A percentile compares a stretch with the other conserved stretches of the same genome.
phyloP scores from a whole-genome alignment of 2,888 invertebrate species.

The Chaitophorus viminalis region DNA sequence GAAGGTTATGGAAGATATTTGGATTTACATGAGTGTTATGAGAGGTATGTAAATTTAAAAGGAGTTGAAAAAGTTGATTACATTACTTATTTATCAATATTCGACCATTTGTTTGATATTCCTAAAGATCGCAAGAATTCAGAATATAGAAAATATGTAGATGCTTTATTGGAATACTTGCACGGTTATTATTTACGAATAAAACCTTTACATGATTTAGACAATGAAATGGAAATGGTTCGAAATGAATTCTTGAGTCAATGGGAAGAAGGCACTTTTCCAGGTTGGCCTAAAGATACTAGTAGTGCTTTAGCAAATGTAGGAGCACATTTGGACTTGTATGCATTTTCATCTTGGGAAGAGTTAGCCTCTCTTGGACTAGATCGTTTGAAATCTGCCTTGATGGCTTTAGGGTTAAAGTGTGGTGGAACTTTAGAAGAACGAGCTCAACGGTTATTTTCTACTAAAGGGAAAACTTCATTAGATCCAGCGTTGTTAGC shows the following conservation, averaged over 20 bases:
- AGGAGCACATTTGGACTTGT: constrained; percentile 97
- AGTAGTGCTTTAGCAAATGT: constrained; percentile 92
- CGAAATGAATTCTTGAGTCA: constrained; percentile 83
- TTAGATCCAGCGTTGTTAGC: constrained; percentile 91
- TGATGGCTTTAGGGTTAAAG: constrained; percentile 74
- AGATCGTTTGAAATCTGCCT: constrained; percentile 95
- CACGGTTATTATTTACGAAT: constrained; percentile 84
- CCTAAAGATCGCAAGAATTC: constrained; percentile 90
- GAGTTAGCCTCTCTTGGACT: constrained; percentile 96
- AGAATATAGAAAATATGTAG: constrained; percentile 86
- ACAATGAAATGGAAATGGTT: constrained; percentile 80
- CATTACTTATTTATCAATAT: constrained; percentile 90
- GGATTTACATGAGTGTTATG: constrained; percentile 96
- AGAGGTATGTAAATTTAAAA: constrained; percentile 95
- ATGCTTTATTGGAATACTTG: constrained; percentile 85
- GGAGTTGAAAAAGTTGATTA: constrained; percentile 97
- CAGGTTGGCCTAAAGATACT: constrained; percentile 97
- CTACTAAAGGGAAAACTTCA: constrained; percentile 93
- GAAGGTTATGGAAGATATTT: constrained; percentile 99
- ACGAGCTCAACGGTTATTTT: constrained; percentile 93
- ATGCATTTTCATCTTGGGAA: constrained; percentile 96
- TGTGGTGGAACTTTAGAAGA: constrained; percentile 87
- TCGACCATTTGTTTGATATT: constrained; percentile 96
- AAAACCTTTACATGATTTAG: constrained; percentile 86
- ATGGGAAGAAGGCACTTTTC: constrained; percentile 90